Conservation (phyloP, 2,797 vertebrate genomes). For the Schizothorax lantsangensis region DNA sequence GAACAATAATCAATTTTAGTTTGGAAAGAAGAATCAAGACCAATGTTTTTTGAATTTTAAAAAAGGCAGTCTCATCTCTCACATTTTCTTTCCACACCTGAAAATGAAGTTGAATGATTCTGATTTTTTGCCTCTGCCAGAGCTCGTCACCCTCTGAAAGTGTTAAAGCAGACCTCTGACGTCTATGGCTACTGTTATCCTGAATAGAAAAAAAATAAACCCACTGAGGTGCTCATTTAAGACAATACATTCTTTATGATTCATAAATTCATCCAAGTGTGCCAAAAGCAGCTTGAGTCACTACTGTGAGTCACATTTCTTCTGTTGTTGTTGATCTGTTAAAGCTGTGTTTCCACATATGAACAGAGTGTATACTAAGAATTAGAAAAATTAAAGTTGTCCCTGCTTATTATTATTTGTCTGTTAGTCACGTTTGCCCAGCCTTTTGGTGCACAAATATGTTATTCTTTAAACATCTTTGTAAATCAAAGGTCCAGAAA, state of each 20-base stretch:
- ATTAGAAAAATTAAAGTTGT: not conserved
- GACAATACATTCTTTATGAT: not conserved
- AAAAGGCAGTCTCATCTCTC: not conserved
- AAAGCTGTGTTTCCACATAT: not conserved
- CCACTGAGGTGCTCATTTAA: not conserved
- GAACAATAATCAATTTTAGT: not conserved
- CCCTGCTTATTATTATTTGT: not conserved
- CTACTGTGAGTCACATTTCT: not conserved
- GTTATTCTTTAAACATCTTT: conserved; percentile 2
- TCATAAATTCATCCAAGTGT: not conserved
- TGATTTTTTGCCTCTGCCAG: not conserved
- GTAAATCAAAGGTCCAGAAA: not conserved
- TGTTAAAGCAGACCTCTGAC: not conserved
- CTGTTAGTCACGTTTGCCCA: not conserved
- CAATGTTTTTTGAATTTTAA: not conserved
- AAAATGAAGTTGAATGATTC: conserved; percentile 22
- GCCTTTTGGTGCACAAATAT: not conserved
- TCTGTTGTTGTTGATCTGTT: conserved; percentile 7
- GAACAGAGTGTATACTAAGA: not conserved
- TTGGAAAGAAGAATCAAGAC: not conserved
- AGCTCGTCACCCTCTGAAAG: not conserved
- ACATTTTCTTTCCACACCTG: conserved; percentile 30
- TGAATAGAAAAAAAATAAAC: conserved; percentile 9
- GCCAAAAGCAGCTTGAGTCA: conserved; percentile 1
- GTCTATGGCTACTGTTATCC: not conserved